Base-by-base conservation (phyloP, 2,797 vertebrate genomes). In the Pangasius djambal region DNA sequence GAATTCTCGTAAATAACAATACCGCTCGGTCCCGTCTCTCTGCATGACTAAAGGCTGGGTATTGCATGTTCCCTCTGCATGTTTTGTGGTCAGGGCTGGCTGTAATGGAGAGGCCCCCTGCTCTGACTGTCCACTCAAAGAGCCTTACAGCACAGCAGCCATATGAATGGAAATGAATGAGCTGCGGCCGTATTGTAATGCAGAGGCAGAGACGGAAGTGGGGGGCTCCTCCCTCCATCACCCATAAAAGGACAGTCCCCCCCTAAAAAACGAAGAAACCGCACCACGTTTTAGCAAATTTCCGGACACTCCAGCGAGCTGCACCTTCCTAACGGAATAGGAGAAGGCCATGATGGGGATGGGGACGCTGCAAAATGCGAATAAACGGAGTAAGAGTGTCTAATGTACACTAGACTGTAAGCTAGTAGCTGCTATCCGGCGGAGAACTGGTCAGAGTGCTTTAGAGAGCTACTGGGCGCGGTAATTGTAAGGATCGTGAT, bases 151-250 rank as follows among this genome's bases (percentile, higher is more conserved):
- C 82, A 78, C 94, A 93, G 92, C 92, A 91, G 90, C 92, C 77
- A 87, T 82, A 81, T 87, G 78, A 87, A 87, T 87, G 86, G 90
- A 93, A 93, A 94, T 96, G 96, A 96, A 96, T 94, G 93, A 93
- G 92, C 88, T 92, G 95, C 94, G 94, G 94, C 92, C 93, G 93
- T 93, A 96, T 96, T 95, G 95, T 94, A 95, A 96, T 96, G 94
- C 95, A 94, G 91, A 94, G 93, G 92, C 94, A 94, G 86, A 87
- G 86, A 87, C 75, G 75, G 77, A 87, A 87, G 86, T 87, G 86
- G 72, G 85, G 86, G 86, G 86, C 86, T 65, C 74, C 94, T 96
- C 95, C 93, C 94, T 93, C 93, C 94, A 74, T 2, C 87, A 50
- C 44, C 87, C 16, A 40, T 69, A 90, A 65, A 90, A 89, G 88